Base-by-base conservation (phyloP, 1,140 invertebrate genomes). In the Drosophila sp. region DNA sequence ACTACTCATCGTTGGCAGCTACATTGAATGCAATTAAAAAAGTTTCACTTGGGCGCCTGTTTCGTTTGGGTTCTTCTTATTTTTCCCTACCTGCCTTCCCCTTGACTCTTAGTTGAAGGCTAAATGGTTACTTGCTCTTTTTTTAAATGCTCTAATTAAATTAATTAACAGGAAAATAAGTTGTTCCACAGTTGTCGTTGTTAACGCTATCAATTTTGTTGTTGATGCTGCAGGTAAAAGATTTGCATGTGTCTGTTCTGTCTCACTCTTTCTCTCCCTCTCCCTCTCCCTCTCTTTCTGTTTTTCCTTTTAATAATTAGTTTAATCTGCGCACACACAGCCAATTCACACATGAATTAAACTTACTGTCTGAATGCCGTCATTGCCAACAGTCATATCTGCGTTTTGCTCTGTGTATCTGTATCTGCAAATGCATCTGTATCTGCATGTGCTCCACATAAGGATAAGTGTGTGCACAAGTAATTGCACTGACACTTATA, bases 21-120 rank as follows among this genome's bases (percentile, higher is more conserved):
- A 87, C 82, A 86, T 86, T 89, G 82, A 87, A 87, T 87, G 78
- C 83, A 87, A 87, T 87, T 87, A 87, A 87, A 82, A 87, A 87
- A 87, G 78, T 87, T 87, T 59, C 51, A 63, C 83, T 66, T 46
- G 43, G 8, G 1, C 21, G 40, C 21, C 4, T 6, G 40, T 29
- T 16, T 14, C 13, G 34, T 16, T 51, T 9, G 25, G 25, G 29
- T 16, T 56, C 0, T 48, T 27, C n/a, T n/a, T n/a, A n/a, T 46
- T 38, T 16, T 6, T 27, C 56, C 7, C 21, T 2, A 21, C 21
- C n/a, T n/a, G 14, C 11, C 9, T n/a, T n/a, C 32, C 29, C 9
- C 9, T 51, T 13, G n/a, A 2, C 38, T 53, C 9, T 14, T 56
- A 4, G 51, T 13, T 32, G 7, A 9, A 56, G 50, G 64, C 62